Base-by-base conservation (phyloP, 92 coral and sea anemone genomes). In the Anthopleura xanthogrammica region DNA sequence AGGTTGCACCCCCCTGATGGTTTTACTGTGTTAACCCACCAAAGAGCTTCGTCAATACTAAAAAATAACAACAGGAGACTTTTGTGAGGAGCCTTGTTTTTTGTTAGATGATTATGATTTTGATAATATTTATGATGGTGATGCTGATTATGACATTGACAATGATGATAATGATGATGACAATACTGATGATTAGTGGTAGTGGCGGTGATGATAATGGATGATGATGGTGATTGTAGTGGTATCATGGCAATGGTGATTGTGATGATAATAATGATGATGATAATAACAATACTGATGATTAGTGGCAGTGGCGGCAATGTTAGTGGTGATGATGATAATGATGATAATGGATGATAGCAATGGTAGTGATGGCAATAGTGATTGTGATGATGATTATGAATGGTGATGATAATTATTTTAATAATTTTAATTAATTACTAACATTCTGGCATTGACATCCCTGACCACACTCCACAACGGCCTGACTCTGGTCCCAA, bases 1-100 rank as follows among this genome's bases (percentile, higher is more conserved):
- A 94, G 88, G 83, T 97, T 97, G 80, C 99, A 97, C 75, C 98
- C 99, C 70, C 99, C 99, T 71, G 92, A 90, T 20, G 98, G 95
- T 57, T 84, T 88, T 23, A 97, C 75, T 12, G 87, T 82, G 52
- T 87, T 94, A n/a, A 88, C 93, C 99, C 99, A 97, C 91, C 94
- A 91, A 29, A 89, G 85, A 0, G 91, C 85, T 85, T 97, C 99
- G 54, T 97, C 98, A 52, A 92, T 72, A 12, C 98, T 96, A 82
- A 50, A 91, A 58, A 22, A 78, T 14, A 41, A 46, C 36, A 52
- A 77, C 36, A 58, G 20, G 9, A 75, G 14, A 54, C 58, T 14
- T 54, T 12, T 3, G 50, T 46, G 50, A 46, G 50, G 50, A 46
- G 1, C 36, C 36, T 29, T 29, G 36, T 29, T 29, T 29, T 29